These are phyloP conservation scores for Boleophthalmus pectinirostris DNA, from an alignment of 2,113 vertebrate species.

Conservation along the genomic window DNA sequence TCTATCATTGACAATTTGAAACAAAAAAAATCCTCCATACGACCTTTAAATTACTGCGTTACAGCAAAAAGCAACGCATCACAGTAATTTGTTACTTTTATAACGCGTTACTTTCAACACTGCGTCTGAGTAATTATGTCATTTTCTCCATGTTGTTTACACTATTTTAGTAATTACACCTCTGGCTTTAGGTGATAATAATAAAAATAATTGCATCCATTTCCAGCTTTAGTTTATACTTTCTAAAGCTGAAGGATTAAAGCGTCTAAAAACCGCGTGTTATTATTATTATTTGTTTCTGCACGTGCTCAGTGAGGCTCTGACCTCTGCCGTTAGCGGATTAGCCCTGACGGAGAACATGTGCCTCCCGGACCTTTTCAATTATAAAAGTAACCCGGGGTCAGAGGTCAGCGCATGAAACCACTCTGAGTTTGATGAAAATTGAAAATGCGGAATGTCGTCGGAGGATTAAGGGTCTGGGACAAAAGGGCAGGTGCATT, in stretches of 20 bases:
- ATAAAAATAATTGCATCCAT: neutral
- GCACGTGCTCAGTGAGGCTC: neutral
- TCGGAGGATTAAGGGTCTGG: too few relatives aligned
- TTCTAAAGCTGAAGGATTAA: neutral
- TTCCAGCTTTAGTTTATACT: neutral
- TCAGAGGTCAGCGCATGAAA: slow-evolving; percentile 17
- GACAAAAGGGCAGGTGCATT: too few relatives aligned
- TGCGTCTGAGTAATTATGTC: too few relatives aligned
- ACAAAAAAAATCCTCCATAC: too few relatives aligned
- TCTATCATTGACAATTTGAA: too few relatives aligned
- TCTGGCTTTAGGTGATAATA: neutral
- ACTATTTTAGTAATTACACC: neutral
- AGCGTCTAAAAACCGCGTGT: neutral
- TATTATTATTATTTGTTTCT: neutral
- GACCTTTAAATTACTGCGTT: too few relatives aligned
- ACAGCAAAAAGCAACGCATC: too few relatives aligned
- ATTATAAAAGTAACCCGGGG: slow-evolving; percentile 8
- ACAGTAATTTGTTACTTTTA: too few relatives aligned
- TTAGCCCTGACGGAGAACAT: slow-evolving; percentile 6
- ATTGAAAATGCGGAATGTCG: neutral
- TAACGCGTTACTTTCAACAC: too few relatives aligned
- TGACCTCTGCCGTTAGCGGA: slow-evolving; percentile 1
- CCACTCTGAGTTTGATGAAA: neutral
- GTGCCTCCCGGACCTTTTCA: slow-evolving; percentile 7
- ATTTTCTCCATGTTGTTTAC: too few relatives aligned